A percentile compares a stretch with the other conserved stretches of the same genome.
phyloP scores from a whole-genome alignment of 1,140 invertebrate genomes.

The Dinothrombium tinctorium region DNA sequence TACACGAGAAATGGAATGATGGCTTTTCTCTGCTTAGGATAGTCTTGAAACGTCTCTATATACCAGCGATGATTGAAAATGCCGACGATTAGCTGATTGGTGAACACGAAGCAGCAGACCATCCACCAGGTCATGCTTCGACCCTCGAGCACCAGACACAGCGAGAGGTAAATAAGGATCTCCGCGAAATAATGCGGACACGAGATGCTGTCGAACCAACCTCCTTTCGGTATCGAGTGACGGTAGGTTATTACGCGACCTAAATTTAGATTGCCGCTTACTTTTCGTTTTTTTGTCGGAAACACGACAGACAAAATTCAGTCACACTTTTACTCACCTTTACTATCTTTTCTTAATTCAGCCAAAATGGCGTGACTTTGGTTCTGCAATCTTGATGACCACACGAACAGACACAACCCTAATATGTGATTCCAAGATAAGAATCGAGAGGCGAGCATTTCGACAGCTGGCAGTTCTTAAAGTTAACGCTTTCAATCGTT shows the following conservation, averaged over 20 bases:
- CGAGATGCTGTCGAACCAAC: conserved; percentile 48
- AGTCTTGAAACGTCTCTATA: conserved; percentile 42
- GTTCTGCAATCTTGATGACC: conserved; percentile 40
- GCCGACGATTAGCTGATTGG: conserved; percentile 53
- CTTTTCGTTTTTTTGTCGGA: neutral
- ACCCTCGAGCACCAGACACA: conserved; percentile 35
- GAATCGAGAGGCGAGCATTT: no score
- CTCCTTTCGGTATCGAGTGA: conserved; percentile 50
- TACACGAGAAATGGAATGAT: conserved; percentile 26
- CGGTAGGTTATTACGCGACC: conserved; percentile 33
- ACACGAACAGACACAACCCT: conserved; percentile 33
- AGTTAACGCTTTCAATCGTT: neutral
- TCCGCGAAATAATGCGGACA: conserved; percentile 58
- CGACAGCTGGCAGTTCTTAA: no score
- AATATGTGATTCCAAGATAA: conserved; percentile 20
- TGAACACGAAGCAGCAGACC: conserved; percentile 45
- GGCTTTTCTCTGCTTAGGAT: conserved; percentile 30
- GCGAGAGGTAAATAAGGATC: conserved; percentile 44
- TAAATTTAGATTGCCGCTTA: conserved; percentile 8
- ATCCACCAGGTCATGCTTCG: conserved; percentile 32
- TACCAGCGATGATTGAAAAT: conserved; percentile 58
- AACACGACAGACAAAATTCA: neutral
- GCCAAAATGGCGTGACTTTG: conserved; percentile 40
- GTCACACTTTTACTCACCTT: conserved; percentile 14
- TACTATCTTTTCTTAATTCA: conserved; percentile 39